Conservation (phyloP, 2,888 invertebrate species). For the Parnassius smintheus region DNA sequence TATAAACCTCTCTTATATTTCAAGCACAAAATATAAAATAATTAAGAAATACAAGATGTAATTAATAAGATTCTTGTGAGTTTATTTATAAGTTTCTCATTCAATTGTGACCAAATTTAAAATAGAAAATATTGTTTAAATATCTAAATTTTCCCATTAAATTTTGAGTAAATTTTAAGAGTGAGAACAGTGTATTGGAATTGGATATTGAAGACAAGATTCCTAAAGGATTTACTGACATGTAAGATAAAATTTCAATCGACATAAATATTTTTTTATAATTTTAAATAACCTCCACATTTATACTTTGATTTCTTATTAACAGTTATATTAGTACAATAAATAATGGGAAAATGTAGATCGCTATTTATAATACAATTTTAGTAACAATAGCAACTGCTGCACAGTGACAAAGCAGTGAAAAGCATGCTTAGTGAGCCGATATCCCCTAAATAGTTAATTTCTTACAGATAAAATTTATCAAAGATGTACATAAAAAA, state of each 20-base stretch:
- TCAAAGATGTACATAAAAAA: conserved; percentile 15
- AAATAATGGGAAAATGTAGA: conserved; percentile 38
- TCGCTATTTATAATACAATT: conserved; percentile 30
- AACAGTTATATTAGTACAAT: conserved; percentile 10
- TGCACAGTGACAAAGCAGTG: conserved; percentile 44
- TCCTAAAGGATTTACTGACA: too few relatives aligned
- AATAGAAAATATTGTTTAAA: conserved; percentile 26
- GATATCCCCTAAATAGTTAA: conserved; percentile 13
- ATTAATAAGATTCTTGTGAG: neutral
- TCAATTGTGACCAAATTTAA: conserved; percentile 35
- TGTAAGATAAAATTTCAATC: too few relatives aligned
- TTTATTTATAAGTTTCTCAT: conserved; percentile 30
- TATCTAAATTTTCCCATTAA: conserved; percentile 56
- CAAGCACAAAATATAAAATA: neutral
- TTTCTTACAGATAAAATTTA: conserved; percentile 28
- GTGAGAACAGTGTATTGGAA: too few relatives aligned
- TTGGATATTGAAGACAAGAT: too few relatives aligned
- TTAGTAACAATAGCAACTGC: conserved; percentile 23
- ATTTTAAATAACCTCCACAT: too few relatives aligned
- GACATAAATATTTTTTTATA: too few relatives aligned
- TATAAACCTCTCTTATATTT: too few relatives aligned
- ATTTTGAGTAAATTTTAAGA: conserved; percentile 26
- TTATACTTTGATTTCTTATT: conserved; percentile 25
- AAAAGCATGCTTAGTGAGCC: conserved; percentile 36
- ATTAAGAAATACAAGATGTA: too few relatives aligned